Conservation (phyloP, 2,797 vertebrate genomes). For the Pipistrellus pipistrellus region DNA sequence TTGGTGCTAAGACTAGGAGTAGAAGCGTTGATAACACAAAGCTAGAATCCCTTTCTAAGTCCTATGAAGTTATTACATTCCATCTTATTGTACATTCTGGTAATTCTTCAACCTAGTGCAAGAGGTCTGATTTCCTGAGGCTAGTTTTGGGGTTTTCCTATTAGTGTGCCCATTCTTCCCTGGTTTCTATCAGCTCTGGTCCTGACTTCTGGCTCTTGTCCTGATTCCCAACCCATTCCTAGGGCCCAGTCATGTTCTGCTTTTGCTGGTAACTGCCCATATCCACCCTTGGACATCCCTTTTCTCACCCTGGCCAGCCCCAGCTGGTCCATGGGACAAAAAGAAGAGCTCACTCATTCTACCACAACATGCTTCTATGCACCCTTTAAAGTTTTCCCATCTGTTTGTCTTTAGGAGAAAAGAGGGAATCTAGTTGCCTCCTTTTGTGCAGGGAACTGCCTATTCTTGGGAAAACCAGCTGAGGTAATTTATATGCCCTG, state of each 20-base stretch:
- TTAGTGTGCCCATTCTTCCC: background rate
- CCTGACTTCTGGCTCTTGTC: background rate
- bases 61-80: background rate
- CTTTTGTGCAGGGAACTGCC: background rate
- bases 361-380: background rate
- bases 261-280: background rate
- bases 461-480: constrained; percentile 14
- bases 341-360: background rate
- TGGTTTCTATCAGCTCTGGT: background rate
- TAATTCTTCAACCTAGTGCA: background rate
- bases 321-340: no score
- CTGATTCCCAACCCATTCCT: background rate
- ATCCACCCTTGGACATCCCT: background rate
- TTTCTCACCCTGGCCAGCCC: background rate
- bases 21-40: background rate
- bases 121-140: background rate
- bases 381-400: background rate
- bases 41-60: background rate
- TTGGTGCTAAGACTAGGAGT: background rate
- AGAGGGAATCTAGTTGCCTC: background rate
- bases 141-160: background rate
- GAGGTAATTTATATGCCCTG: constrained; percentile 50
- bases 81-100: background rate
- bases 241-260: background rate
- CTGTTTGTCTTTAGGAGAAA: constrained; percentile 8